Conservation (phyloP, 1,140 invertebrate genomes). For the Cheumatopsyche charites region DNA sequence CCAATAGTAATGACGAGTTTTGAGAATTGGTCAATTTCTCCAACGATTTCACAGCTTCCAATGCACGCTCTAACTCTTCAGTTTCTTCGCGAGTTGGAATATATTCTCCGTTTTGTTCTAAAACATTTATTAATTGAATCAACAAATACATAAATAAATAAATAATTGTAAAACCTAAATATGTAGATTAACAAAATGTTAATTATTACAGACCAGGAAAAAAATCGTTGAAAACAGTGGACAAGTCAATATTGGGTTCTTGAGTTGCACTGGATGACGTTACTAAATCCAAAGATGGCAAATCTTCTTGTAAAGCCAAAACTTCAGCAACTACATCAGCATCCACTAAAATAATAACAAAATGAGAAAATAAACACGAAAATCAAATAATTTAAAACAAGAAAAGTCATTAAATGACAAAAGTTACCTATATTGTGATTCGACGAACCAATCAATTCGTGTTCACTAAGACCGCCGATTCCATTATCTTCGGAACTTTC, state of each 20-base stretch:
- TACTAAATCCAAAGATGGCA: slow-evolving; percentile 27
- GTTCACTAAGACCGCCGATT: slow-evolving; percentile 63
- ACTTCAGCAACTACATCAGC: slow-evolving; percentile 45
- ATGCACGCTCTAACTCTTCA: slow-evolving; percentile 80
- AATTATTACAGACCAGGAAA: slow-evolving; percentile 39
- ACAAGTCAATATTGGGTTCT: slow-evolving; percentile 43
- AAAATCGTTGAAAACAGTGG: slow-evolving; percentile 47
- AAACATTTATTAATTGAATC: no score
- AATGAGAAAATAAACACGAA: not conserved
- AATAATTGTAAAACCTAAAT: slow-evolving; percentile 35
- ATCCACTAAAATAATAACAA: slow-evolving; percentile 33
- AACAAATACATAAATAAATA: slow-evolving; percentile 57
- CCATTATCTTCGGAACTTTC: slow-evolving; percentile 65
- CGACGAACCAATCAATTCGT: slow-evolving; percentile 57
- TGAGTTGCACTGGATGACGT: slow-evolving; percentile 29
- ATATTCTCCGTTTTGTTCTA: slow-evolving; percentile 72
- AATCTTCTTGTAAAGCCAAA: slow-evolving; percentile 42
- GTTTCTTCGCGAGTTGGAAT: slow-evolving; percentile 78
- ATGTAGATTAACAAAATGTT: slow-evolving; percentile 21
- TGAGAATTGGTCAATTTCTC: slow-evolving; percentile 73
- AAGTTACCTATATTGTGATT: slow-evolving; percentile 48
- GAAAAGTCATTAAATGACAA: not conserved
- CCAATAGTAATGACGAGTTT: slow-evolving; percentile 38
- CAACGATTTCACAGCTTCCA: slow-evolving; percentile 78
- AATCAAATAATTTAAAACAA: not conserved